Evolutionary conservation across 2,888 invertebrate species (phyloP).

Genomic region (Yponomeuta malinellus): DNA sequence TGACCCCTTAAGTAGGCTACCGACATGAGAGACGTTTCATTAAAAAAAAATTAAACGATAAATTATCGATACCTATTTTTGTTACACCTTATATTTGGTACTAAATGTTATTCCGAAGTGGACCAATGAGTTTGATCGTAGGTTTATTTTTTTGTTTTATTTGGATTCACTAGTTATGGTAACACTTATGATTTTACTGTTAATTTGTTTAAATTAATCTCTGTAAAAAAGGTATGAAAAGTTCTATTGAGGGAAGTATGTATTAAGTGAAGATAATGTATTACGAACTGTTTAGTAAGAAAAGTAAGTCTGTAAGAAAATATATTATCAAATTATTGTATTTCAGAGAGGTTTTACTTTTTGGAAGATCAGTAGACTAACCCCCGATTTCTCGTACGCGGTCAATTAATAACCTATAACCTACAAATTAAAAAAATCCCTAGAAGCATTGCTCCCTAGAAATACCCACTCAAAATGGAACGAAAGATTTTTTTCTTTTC

Average conservation of each 20-base stretch:
- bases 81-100: background rate
- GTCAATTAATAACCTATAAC: no score
- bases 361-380: no score
- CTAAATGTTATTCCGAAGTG: background rate
- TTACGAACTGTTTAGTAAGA: slow-evolving; percentile 15
- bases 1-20: no score
- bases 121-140: background rate
- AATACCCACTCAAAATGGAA: no score
- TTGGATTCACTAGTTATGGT: slow-evolving; percentile 4
- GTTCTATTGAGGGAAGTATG: background rate
- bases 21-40: no score
- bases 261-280: slow-evolving; percentile 10
- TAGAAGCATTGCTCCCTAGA: no score
- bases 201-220: no score
- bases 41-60: no score
- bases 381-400: no score
- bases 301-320: slow-evolving; percentile 24
- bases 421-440: no score
- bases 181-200: background rate
- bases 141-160: background rate
- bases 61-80: background rate
- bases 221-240: background rate
- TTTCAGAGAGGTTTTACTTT: no score
- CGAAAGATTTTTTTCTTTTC: no score
- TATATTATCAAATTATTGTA: slow-evolving; percentile 22